Percentiles rank a stretch among this genome's conserved stretches.
These are phyloP conservation scores for Ophiothrix spiculata DNA, from an alignment of 35 echinoderm and acorn worm species.

Conservation along the genomic window DNA sequence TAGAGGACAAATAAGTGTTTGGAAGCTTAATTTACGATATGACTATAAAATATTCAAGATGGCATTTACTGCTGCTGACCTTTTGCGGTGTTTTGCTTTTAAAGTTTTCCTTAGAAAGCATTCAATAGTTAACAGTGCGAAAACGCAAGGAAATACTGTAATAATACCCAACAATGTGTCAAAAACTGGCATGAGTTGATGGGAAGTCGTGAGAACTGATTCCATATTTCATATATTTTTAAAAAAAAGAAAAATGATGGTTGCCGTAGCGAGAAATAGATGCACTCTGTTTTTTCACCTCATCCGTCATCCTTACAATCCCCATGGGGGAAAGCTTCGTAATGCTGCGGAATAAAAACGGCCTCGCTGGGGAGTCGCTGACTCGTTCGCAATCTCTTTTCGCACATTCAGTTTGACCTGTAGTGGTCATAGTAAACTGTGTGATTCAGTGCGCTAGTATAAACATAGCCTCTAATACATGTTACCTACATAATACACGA, in stretches of 20 bases:
- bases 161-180: background rate
- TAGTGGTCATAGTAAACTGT: background rate
- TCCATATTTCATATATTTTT: constrained; percentile 1
- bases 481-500: too few relatives aligned
- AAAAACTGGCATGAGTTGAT: background rate
- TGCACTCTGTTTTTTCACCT: constrained; percentile 3
- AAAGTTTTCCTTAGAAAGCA: background rate
- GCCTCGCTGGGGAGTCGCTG: too few relatives aligned
- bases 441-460: background rate
- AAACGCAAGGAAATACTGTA: background rate
- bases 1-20: background rate
- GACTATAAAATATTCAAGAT: background rate
- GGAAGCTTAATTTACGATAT: background rate
- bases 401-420: background rate
- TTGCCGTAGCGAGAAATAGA: constrained; percentile 4
- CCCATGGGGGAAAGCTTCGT: background rate
- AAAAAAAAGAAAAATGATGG: constrained; percentile 7
- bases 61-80: background rate
- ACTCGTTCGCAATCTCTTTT: constrained; percentile 7
- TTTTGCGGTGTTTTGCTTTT: background rate
- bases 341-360: background rate
- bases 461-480: too few relatives aligned
- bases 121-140: background rate
- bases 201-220: background rate
- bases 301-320: background rate